These are phyloP conservation scores for Sebastiscus tertius DNA, from an alignment of 2,797 vertebrate species.

Conservation along the genomic window DNA sequence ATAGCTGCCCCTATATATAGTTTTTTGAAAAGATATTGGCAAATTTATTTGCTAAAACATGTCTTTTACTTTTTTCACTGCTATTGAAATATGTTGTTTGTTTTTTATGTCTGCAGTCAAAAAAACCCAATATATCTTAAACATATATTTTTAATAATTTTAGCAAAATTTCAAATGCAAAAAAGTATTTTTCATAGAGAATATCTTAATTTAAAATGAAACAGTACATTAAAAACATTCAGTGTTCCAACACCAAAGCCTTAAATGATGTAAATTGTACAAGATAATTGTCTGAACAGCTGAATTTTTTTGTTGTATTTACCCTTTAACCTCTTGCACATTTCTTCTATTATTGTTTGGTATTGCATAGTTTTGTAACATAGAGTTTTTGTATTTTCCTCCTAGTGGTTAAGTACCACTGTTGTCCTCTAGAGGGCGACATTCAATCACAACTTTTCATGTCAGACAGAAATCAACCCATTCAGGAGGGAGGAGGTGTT, in stretches of 20 bases:
- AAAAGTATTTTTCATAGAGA: too few species aligned
- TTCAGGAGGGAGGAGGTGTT: neutral
- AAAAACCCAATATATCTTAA: too few species aligned
- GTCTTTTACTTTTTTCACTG: too few species aligned
- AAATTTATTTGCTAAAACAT: too few species aligned
- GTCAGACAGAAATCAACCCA: neutral
- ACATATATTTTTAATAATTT: too few species aligned
- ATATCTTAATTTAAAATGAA: too few species aligned
- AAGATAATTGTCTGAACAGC: neutral
- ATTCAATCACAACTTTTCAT: slow-evolving; percentile 18
- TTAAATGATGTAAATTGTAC: too few species aligned
- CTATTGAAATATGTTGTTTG: too few species aligned
- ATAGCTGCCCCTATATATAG: rapidly evolving
- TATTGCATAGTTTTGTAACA: neutral
- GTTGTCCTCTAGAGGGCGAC: slow-evolving; percentile 51
- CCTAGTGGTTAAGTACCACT: neutral
- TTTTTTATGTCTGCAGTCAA: too few species aligned
- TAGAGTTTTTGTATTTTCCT: neutral
- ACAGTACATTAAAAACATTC: too few species aligned
- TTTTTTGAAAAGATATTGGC: rapidly evolving
- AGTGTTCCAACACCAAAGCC: too few species aligned
- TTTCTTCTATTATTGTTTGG: neutral
- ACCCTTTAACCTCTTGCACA: neutral
- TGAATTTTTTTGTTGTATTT: neutral
- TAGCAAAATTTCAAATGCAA: too few species aligned